Evolutionary conservation across 2,888 invertebrate species (phyloP).

Genomic region (Folsomia manolachei): DNA sequence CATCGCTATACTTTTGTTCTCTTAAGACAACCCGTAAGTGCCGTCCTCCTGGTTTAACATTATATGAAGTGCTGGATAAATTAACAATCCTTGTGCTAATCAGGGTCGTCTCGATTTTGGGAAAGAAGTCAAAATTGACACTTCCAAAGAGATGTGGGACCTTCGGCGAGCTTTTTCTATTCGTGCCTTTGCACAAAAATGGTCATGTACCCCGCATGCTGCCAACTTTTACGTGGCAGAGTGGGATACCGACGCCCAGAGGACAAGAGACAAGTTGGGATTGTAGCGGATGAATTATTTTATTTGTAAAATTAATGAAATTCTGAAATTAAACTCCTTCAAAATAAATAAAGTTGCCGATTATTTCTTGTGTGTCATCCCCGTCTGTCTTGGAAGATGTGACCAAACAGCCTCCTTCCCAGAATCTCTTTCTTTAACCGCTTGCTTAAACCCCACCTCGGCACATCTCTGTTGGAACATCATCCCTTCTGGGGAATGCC

Average conservation of each 20-base stretch:
- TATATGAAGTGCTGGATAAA: too few species aligned
- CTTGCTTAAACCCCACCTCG: conserved; percentile 39
- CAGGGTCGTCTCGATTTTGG: background rate
- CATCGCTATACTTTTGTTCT: background rate
- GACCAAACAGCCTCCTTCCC: conserved; percentile 39
- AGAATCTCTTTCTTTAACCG: conserved; percentile 43
- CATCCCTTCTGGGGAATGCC: conserved; percentile 42
- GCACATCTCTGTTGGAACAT: conserved; percentile 40
- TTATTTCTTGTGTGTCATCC: background rate
- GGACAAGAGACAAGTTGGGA: background rate
- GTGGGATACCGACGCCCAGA: background rate
- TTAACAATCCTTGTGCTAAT: background rate
- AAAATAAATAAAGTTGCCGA: too few species aligned
- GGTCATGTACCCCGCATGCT: background rate
- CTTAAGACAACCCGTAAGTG: background rate
- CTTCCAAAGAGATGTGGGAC: background rate
- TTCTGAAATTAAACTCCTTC: background rate
- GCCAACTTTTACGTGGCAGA: background rate
- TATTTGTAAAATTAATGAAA: background rate
- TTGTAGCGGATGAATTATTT: background rate
- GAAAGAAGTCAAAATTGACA: background rate
- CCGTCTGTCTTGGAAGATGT: background rate
- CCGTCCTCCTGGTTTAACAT: too few species aligned
- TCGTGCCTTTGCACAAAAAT: background rate
- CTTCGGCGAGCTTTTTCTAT: background rate